Conservation (phyloP, 1,140 invertebrate species). For the Drosophila yakuba region DNA sequence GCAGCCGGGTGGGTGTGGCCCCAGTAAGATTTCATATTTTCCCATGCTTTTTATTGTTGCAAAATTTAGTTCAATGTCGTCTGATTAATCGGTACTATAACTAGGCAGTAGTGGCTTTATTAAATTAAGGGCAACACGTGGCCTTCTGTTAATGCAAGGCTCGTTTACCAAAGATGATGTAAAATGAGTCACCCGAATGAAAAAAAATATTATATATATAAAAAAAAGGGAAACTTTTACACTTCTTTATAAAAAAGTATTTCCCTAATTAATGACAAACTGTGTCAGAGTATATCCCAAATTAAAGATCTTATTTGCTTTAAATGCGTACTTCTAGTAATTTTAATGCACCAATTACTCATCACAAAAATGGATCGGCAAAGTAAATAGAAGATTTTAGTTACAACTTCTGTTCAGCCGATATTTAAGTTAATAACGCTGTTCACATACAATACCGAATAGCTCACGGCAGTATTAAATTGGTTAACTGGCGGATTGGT, state of each 20-base stretch:
- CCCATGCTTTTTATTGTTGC: constrained; percentile 12
- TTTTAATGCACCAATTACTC: not conserved
- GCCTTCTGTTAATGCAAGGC: not conserved
- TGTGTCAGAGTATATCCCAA: too few relatives aligned
- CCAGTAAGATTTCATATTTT: constrained; percentile 33
- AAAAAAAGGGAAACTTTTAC: not conserved
- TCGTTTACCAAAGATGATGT: not conserved
- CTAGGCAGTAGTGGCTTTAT: not conserved
- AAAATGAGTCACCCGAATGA: constrained; percentile 7
- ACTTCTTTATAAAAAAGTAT: too few relatives aligned
- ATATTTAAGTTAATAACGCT: constrained; percentile 5
- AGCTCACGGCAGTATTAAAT: constrained; percentile 1
- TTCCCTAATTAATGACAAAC: too few relatives aligned
- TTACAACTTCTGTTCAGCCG: not conserved
- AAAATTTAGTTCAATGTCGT: constrained; percentile 65
- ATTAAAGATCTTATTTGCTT: too few relatives aligned
- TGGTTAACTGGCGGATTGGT: not conserved
- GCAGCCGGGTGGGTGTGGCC: constrained; percentile 44
- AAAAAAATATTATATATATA: not conserved
- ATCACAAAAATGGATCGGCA: not conserved
- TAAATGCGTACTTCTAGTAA: too few relatives aligned
- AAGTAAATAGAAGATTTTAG: not conserved
- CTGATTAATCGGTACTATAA: constrained; percentile 6
- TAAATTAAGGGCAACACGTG: constrained; percentile 20
- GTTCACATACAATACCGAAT: constrained; percentile 7